Percentiles rank a stretch among this genome's conserved stretches.
Conservation (phyloP, 2,888 invertebrate genomes). For the Troglohyphantes excavatus region DNA sequence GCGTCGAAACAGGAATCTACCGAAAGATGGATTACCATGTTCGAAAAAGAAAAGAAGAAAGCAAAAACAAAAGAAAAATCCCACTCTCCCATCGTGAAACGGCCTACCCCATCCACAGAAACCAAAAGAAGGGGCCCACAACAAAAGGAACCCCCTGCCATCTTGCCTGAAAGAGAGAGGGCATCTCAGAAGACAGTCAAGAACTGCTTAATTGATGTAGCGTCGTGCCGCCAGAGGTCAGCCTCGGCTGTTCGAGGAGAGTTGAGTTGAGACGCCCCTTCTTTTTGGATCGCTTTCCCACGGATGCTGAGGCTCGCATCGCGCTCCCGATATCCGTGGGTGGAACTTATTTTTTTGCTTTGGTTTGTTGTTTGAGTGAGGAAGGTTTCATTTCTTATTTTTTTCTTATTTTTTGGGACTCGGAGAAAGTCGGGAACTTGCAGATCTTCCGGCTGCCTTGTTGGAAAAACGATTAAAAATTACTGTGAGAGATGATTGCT, state of each 20-base stretch:
- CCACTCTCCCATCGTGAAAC: constrained; percentile 65
- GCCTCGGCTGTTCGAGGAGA: constrained; percentile 20
- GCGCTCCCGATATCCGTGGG: constrained; percentile 50
- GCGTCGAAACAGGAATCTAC: constrained; percentile 66
- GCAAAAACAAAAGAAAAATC: constrained; percentile 23
- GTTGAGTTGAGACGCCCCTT: constrained; percentile 47
- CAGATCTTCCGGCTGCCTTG: constrained; percentile 47
- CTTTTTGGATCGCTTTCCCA: constrained; percentile 52
- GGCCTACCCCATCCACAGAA: constrained; percentile 49
- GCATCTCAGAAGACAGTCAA: constrained; percentile 50
- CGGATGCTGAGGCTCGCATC: no score
- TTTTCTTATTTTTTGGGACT: not conserved
- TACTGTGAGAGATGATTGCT: no score
- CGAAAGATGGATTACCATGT: constrained; percentile 56
- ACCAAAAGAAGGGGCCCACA: constrained; percentile 13
- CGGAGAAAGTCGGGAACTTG: constrained; percentile 3
- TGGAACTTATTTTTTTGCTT: constrained; percentile 31
- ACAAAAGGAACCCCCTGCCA: constrained; percentile 59
- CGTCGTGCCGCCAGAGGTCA: constrained; percentile 76
- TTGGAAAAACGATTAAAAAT: not conserved
- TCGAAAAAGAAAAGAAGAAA: constrained; percentile 8
- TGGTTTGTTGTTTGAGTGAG: not conserved
- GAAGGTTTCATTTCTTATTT: not conserved
- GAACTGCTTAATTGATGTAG: constrained; percentile 75
- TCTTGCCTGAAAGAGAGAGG: constrained; percentile 44